A percentile compares a stretch with the other conserved stretches of the same genome.
These are phyloP conservation scores for Catalaphyllia jardinei DNA, from an alignment of 64 coral and sea anemone species.

Conservation along the genomic window DNA sequence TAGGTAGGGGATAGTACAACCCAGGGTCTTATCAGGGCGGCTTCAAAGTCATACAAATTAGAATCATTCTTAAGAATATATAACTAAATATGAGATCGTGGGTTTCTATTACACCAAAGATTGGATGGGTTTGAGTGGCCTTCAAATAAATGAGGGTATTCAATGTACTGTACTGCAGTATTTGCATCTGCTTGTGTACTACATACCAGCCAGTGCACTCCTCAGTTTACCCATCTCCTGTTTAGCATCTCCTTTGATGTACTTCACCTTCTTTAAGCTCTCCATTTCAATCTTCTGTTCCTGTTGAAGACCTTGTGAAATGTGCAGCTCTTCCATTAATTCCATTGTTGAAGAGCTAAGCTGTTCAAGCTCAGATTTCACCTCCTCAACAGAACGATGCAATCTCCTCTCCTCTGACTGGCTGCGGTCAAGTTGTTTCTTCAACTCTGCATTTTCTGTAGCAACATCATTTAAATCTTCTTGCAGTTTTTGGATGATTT, in stretches of 20 bases:
- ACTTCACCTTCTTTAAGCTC: slow-evolving; percentile 78
- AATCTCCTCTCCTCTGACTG: slow-evolving; percentile 32
- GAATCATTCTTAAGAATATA: too few species aligned
- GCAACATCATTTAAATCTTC: slow-evolving; percentile 51
- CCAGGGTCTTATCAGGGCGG: too few species aligned
- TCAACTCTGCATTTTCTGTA: slow-evolving; percentile 38
- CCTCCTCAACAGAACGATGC: slow-evolving; percentile 58
- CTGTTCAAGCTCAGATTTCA: slow-evolving; percentile 70
- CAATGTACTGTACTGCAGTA: too few species aligned
- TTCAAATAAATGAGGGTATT: too few species aligned
- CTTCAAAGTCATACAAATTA: too few species aligned
- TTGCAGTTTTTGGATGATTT: slow-evolving; percentile 17
- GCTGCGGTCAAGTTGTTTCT: neutral
- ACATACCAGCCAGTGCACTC: slow-evolving; percentile 75
- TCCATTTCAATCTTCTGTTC: slow-evolving; percentile 86
- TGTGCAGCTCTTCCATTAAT: slow-evolving; percentile 89
- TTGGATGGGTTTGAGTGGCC: too few species aligned
- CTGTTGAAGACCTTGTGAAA: slow-evolving; percentile 71
- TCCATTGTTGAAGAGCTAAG: slow-evolving; percentile 75
- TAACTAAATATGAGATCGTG: too few species aligned
- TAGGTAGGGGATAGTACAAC: too few species aligned
- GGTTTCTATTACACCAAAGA: too few species aligned
- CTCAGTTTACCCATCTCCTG: slow-evolving; percentile 77
- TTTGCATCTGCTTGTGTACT: too few species aligned
- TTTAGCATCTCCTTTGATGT: slow-evolving; percentile 79